Conservation (phyloP, 1,140 invertebrate species). For the Cotesia glomerata region DNA sequence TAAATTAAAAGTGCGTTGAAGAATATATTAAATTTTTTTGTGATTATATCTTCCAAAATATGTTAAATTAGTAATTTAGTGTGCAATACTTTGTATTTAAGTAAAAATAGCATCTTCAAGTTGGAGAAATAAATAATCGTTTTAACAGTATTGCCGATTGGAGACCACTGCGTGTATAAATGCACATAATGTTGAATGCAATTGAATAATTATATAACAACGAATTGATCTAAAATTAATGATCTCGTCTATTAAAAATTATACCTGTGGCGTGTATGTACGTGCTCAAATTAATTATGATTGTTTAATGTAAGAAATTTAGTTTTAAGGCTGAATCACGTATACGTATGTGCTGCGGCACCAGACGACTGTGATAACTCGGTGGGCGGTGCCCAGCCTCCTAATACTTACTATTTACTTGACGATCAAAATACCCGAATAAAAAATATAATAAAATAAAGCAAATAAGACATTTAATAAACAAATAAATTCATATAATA, state of each 20-base stretch:
- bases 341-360: slow-evolving; percentile 66
- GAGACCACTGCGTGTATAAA: slow-evolving; percentile 50
- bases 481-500: neutral
- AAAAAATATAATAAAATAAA: slow-evolving; percentile 37
- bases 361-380: slow-evolving; percentile 65
- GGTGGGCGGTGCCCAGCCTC: slow-evolving; percentile 66
- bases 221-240: neutral
- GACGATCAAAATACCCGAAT: slow-evolving; percentile 59
- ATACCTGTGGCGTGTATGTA: slow-evolving; percentile 13
- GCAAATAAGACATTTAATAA: slow-evolving; percentile 28
- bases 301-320: slow-evolving; percentile 49
- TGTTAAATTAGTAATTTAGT: slow-evolving; percentile 36
- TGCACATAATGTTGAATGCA: slow-evolving; percentile 38
- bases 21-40: no score
- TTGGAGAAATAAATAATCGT: neutral
- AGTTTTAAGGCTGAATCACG: slow-evolving; percentile 64
- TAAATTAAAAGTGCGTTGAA: no score
- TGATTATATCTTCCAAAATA: neutral
- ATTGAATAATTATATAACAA: neutral
- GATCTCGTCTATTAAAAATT: neutral
- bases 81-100: slow-evolving; percentile 18
- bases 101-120: neutral
- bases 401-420: slow-evolving; percentile 47
- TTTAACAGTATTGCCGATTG: slow-evolving; percentile 45
- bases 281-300: neutral